Conservation (phyloP, 2,888 invertebrate genomes). For the Ophion slaviceki region DNA sequence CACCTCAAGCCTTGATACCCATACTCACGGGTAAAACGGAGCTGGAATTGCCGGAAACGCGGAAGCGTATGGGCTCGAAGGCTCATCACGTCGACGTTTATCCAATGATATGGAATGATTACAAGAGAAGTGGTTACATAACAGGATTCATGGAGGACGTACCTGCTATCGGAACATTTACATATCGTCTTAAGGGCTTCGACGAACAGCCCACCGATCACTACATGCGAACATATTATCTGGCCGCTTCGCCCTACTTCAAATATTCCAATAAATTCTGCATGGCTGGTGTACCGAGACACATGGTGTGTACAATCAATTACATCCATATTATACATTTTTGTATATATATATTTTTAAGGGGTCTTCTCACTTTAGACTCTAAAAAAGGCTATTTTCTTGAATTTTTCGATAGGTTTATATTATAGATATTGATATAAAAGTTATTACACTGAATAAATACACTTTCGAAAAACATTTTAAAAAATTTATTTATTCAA, state of each 20-base stretch:
- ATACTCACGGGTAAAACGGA: slow-evolving; percentile 94
- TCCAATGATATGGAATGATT: slow-evolving; percentile 94
- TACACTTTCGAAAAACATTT: no score
- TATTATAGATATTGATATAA: no score
- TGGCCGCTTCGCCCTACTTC: slow-evolving; percentile 87
- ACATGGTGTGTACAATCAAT: slow-evolving; percentile 85
- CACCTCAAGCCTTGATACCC: slow-evolving; percentile 94
- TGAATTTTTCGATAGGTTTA: no score
- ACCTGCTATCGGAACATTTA: slow-evolving; percentile 93
- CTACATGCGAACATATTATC: slow-evolving; percentile 92
- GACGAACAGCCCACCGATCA: slow-evolving; percentile 93
- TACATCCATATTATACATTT: no score
- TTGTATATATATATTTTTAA: no score
- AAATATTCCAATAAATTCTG: slow-evolving; percentile 87
- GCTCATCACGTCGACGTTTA: slow-evolving; percentile 90
- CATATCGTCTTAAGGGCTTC: slow-evolving; percentile 95
- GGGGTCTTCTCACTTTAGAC: no score
- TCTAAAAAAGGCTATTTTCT: no score
- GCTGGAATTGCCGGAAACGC: slow-evolving; percentile 93
- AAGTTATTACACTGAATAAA: no score
- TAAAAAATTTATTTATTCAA: no score
- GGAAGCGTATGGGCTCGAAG: slow-evolving; percentile 87
- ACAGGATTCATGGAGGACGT: slow-evolving; percentile 95
- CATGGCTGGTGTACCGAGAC: slow-evolving; percentile 87
- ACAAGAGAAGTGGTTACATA: slow-evolving; percentile 87